Base-by-base conservation (phyloP, 2,113 vertebrate genomes). In the Lichenostomus cassidix region DNA sequence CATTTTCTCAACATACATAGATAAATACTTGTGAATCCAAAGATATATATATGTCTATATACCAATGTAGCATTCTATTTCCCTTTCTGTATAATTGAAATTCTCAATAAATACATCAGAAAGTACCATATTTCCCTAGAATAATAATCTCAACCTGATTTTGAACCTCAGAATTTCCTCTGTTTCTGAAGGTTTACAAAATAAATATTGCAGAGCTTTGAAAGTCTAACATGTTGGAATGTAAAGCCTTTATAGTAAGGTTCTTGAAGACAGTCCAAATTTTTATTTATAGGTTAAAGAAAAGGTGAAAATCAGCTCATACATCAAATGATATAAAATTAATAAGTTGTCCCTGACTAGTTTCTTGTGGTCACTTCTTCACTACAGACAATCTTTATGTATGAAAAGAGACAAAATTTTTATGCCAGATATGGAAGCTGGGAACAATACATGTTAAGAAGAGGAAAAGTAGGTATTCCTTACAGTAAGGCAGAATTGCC, bases 31-130 rank as follows among this genome's bases (percentile, higher is more conserved):
- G 10, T 20, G 44, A 59, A 58, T 53, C 14, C 27, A 42, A n/a
- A 78, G 14, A 11, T 15, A 42, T 2, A 11, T 2, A 9, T 7
- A 3, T 12, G 27, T 49, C 4, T 12, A 29, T 16, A 4, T 17
- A 16, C 6, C 5, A 5, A 11, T 7, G 11, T 5, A 62, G 31
- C 7, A n/a, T 42, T 56, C 55, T 24, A 56, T 79, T 74, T 94
- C 39, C 28, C 7, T 15, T 15, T 3, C 21, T 71, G 9, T 31
- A 41, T 21, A 41, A 22, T 25, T 49, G 15, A 75, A 52, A 81
- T 33, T 47, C 8, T 29, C 9, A 46, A 18, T 41, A 29, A 56
- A 59, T 24, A 44, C 3, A 64, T 27, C 33, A 69, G 20, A 70
- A 81, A 50, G 19, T 14, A 21, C n/a, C 14, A 11, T 2, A 18